A percentile compares a stretch with the other conserved stretches of the same genome.
phyloP scores from a whole-genome alignment of 53 echinoderm and acorn worm genomes.

The Holothuria leucospilota region DNA sequence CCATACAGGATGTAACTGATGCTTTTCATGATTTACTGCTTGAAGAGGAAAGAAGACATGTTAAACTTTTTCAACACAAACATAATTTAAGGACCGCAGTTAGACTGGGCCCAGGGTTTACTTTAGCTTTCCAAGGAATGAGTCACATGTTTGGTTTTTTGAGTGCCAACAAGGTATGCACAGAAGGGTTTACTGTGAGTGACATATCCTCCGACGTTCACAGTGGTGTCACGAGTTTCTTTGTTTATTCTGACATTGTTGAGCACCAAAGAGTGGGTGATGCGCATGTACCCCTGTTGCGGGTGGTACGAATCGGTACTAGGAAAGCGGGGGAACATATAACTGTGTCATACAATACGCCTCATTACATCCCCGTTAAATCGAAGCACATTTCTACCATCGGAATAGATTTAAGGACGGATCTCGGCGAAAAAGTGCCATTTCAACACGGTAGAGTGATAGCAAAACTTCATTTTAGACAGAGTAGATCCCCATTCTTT shows the following conservation, averaged over 20 bases:
- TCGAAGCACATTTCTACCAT: not conserved
- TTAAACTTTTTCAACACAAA: too few species aligned
- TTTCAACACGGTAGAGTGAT: not conserved
- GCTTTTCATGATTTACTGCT: too few species aligned
- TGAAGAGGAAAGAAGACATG: too few species aligned
- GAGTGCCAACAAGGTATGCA: not conserved
- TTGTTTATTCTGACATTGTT: slow-evolving; percentile 7
- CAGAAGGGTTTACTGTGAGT: slow-evolving; percentile 1
- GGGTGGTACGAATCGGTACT: not conserved
- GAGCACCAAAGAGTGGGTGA: not conserved
- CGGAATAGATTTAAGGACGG: not conserved
- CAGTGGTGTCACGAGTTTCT: not conserved
- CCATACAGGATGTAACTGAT: not conserved
- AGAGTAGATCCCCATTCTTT: not conserved
- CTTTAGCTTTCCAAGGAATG: too few species aligned
- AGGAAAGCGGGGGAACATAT: not conserved
- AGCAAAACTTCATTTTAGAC: too few species aligned
- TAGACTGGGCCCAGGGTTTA: too few species aligned
- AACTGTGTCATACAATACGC: not conserved
- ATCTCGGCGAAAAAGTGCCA: not conserved
- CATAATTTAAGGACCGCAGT: too few species aligned
- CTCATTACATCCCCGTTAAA: not conserved
- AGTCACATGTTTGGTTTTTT: too few species aligned
- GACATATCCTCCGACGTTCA: slow-evolving; percentile 5
- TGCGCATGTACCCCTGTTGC: not conserved